phyloP scores from a whole-genome alignment of 2,888 invertebrate species.

The Camptogramma bilineatum region DNA sequence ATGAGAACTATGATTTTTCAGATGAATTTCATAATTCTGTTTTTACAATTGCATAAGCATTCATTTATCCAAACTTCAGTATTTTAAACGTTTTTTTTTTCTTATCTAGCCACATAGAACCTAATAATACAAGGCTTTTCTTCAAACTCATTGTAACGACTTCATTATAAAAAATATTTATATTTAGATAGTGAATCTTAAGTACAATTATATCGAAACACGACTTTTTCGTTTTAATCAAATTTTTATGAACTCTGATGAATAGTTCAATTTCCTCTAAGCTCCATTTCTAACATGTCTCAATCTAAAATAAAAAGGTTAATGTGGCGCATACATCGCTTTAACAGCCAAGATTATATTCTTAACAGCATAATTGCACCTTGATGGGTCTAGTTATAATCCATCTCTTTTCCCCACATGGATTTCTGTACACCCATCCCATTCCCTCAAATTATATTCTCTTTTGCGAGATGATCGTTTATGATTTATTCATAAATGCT shows the following conservation, averaged over 20 bases:
- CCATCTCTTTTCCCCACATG: constrained; percentile 51
- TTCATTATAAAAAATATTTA: no score
- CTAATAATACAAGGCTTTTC: no score
- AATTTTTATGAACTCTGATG: not conserved
- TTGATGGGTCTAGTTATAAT: constrained; percentile 56
- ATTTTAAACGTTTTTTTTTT: no score
- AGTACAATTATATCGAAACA: no score
- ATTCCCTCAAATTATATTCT: constrained; percentile 54
- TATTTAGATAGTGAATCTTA: no score
- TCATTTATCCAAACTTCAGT: no score
- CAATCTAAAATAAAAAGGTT: constrained; percentile 56
- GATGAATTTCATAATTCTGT: no score
- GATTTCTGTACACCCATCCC: constrained; percentile 43
- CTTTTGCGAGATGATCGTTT: constrained; percentile 60
- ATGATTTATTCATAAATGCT: constrained; percentile 53
- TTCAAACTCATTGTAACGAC: no score
- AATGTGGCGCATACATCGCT: constrained; percentile 68
- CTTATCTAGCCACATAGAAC: no score
- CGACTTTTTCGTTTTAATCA: not conserved
- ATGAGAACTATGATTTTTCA: no score
- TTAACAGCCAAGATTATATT: constrained; percentile 73
- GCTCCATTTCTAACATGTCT: constrained; percentile 42
- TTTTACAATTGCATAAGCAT: no score
- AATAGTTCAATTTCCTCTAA: constrained; percentile 25
- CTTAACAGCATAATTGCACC: constrained; percentile 76